These are phyloP conservation scores for Kuschelorhynchus macadamiae DNA, from an alignment of 2,888 invertebrate species.

Conservation along the genomic window DNA sequence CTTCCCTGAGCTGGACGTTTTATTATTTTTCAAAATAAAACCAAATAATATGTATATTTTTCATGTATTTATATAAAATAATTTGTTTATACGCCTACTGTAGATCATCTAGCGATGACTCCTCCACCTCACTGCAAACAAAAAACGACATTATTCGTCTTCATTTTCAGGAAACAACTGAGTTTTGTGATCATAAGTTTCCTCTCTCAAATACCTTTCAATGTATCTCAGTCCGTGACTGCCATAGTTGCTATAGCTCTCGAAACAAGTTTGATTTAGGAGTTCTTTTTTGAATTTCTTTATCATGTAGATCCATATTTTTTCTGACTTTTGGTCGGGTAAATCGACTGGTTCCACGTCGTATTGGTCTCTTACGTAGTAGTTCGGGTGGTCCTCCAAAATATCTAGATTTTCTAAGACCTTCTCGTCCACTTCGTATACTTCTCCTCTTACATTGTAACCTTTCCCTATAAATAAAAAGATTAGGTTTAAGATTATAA, in stretches of 20 bases:
- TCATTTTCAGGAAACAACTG: constrained; percentile 62
- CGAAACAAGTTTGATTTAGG: constrained; percentile 72
- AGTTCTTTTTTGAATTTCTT: constrained; percentile 77
- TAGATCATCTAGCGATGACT: constrained; percentile 21
- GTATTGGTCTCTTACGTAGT: constrained; percentile 80
- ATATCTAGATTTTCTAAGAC: constrained; percentile 84
- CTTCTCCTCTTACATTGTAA: constrained; percentile 81
- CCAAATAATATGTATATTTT: no score
- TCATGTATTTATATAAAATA: no score
- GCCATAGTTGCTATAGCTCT: constrained; percentile 76
- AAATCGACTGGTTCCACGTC: constrained; percentile 67
- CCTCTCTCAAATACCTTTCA: constrained; percentile 79
- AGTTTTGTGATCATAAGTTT: constrained; percentile 68
- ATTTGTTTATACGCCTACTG: no score
- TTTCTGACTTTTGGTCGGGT: constrained; percentile 67
- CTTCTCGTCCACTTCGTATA: constrained; percentile 84
- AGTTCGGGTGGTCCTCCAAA: constrained; percentile 87
- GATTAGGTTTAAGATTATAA: neutral
- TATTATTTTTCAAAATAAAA: no score
- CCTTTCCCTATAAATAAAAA: constrained; percentile 60
- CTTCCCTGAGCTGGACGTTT: no score
- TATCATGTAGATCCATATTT: constrained; percentile 84
- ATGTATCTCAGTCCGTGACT: constrained; percentile 79
- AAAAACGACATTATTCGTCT: constrained; percentile 7
- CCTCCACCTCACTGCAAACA: constrained; percentile 26